Conservation (phyloP, 2,888 invertebrate genomes). For the Drosophila yooni region DNA sequence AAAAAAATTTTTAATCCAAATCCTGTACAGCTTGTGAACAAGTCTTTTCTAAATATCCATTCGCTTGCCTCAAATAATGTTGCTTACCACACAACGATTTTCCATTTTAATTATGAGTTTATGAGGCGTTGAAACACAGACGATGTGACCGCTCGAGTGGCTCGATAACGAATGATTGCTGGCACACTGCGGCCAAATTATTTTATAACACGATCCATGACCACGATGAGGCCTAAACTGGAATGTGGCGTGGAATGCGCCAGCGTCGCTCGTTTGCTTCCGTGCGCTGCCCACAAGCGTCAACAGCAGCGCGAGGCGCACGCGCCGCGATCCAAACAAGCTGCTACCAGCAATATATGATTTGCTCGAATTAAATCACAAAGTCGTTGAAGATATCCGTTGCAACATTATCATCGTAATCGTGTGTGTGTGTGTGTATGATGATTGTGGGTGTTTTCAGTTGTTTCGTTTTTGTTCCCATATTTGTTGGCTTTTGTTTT, state of each 20-base stretch:
- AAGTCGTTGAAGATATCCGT: slow-evolving; percentile 22
- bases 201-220: slow-evolving; percentile 69
- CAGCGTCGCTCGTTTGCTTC: slow-evolving; percentile 61
- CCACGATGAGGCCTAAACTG: slow-evolving; percentile 22
- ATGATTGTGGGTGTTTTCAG: slow-evolving; percentile 49
- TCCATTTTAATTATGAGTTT: slow-evolving; percentile 58
- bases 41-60: neutral
- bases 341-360: slow-evolving; percentile 50
- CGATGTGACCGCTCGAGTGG: slow-evolving; percentile 58
- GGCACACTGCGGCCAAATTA: slow-evolving; percentile 61
- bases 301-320: slow-evolving; percentile 44
- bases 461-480: slow-evolving; percentile 40
- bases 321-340: slow-evolving; percentile 56
- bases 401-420: slow-evolving; percentile 20
- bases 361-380: slow-evolving; percentile 22
- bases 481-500: slow-evolving; percentile 19
- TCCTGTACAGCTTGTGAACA: neutral
- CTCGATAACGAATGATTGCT: slow-evolving; percentile 68
- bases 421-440: slow-evolving; percentile 12
- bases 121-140: slow-evolving; percentile 28
- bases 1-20: neutral
- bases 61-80: neutral
- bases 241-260: slow-evolving; percentile 46
- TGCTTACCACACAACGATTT: slow-evolving; percentile 67
- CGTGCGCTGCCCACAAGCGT: slow-evolving; percentile 47